These are phyloP conservation scores for Graphium colonna DNA, from an alignment of 2,888 invertebrate species.

Conservation along the genomic window DNA sequence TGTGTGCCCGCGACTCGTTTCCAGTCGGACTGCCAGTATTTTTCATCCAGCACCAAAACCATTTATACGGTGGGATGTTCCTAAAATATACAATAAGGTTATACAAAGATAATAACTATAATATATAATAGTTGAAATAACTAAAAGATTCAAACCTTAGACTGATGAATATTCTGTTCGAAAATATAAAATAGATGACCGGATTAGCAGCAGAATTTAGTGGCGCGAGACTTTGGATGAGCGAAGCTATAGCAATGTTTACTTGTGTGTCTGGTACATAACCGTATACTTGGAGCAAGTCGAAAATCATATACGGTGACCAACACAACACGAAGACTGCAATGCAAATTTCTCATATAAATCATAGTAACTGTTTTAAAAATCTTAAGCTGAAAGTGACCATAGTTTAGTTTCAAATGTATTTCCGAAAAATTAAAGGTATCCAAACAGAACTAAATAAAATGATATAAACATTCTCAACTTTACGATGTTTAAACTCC, in stretches of 20 bases:
- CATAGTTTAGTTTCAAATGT: too few species aligned
- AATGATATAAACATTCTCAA: too few species aligned
- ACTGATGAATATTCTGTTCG: slow-evolving; percentile 91
- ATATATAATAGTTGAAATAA: too few species aligned
- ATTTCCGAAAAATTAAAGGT: too few species aligned
- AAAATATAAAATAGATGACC: slow-evolving; percentile 95
- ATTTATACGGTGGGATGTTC: slow-evolving; percentile 85
- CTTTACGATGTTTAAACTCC: too few species aligned
- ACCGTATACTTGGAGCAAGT: slow-evolving; percentile 93
- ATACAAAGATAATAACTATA: neutral
- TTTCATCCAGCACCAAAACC: slow-evolving; percentile 81
- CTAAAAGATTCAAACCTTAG: slow-evolving; percentile 82
- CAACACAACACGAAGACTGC: slow-evolving; percentile 95
- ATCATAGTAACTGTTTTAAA: too few species aligned
- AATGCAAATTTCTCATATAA: too few species aligned
- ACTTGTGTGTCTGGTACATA: slow-evolving; percentile 88
- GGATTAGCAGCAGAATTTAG: slow-evolving; percentile 97
- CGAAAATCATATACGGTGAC: slow-evolving; percentile 97
- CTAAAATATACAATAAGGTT: slow-evolving; percentile 43
- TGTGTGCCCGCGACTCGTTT: slow-evolving; percentile 71
- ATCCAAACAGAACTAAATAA: too few species aligned
- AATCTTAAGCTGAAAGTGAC: too few species aligned
- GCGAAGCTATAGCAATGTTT: slow-evolving; percentile 91
- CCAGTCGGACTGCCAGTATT: slow-evolving; percentile 54
- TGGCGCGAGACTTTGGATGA: slow-evolving; percentile 94